Percentiles rank a stretch among this genome's conserved stretches.
These are phyloP conservation scores for Dreissena rostriformis DNA, from an alignment of 1,140 invertebrate genomes.

Conservation along the genomic window DNA sequence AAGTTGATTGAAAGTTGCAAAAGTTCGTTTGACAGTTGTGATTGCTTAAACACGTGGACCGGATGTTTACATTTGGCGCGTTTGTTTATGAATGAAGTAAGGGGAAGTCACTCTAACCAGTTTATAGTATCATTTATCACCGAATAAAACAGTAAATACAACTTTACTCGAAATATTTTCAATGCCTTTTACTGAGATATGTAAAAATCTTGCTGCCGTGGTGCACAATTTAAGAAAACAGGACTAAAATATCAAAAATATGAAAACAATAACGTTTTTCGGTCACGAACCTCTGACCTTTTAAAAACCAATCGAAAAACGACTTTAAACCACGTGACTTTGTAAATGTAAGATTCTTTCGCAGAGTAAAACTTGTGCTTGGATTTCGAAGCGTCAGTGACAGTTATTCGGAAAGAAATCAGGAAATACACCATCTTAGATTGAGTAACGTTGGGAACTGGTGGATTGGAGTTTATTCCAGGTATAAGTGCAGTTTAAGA, in stretches of 20 bases:
- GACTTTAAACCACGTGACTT: conserved; percentile 45
- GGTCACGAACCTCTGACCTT: conserved; percentile 40
- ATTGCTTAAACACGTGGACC: conserved; percentile 53
- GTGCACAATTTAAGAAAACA: neutral
- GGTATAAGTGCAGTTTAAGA: conserved; percentile 9
- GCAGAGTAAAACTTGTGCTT: conserved; percentile 36
- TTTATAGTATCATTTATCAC: neutral
- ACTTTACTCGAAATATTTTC: neutral
- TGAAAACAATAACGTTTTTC: conserved; percentile 42
- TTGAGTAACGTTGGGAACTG: conserved; percentile 8
- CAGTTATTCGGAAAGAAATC: conserved; percentile 4
- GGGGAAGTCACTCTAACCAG: conserved; percentile 47
- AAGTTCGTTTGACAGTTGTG: conserved; percentile 46
- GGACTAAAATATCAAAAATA: conserved; percentile 7
- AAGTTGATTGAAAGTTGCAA: neutral
- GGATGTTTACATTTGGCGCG: conserved; percentile 59
- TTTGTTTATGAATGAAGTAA: conserved; percentile 56
- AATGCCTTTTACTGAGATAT: neutral
- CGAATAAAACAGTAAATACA: neutral
- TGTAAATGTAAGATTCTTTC: conserved; percentile 46
- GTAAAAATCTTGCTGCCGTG: neutral
- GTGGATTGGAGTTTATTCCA: conserved; percentile 39
- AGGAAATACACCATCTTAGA: neutral
- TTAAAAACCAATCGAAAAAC: conserved; percentile 39
- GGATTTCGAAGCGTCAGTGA: conserved; percentile 35